These are phyloP conservation scores for Rhyacophila evoluta DNA, from an alignment of 2,888 invertebrate species.

Conservation along the genomic window DNA sequence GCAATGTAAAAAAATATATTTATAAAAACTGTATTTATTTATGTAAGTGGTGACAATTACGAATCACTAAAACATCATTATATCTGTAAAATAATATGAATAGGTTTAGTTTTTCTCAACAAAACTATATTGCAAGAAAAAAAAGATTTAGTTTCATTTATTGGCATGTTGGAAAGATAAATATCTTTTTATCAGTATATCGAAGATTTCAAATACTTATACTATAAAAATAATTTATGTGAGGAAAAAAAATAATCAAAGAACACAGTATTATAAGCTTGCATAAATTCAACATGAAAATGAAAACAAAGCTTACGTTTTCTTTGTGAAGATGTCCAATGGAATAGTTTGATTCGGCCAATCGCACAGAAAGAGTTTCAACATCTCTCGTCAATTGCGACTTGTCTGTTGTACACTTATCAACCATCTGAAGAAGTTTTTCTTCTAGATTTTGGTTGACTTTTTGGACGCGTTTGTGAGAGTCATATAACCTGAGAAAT, in stretches of 20 bases:
- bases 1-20: too few species aligned
- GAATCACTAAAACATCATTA: too few species aligned
- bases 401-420: conserved; percentile 92
- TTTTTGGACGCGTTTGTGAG: conserved; percentile 93
- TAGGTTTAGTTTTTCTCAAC: too few species aligned
- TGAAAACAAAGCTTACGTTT: conserved; percentile 74
- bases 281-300: neutral
- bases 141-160: too few species aligned
- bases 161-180: too few species aligned
- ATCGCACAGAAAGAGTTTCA: conserved; percentile 83
- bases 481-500: conserved; percentile 83
- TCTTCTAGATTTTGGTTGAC: conserved; percentile 96
- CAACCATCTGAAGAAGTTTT: conserved; percentile 91
- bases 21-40: too few species aligned
- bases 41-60: too few species aligned
- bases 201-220: neutral
- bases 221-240: neutral
- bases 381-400: conserved; percentile 88
- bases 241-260: neutral
- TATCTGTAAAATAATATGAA: too few species aligned
- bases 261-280: neutral
- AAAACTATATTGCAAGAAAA: too few species aligned
- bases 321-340: conserved; percentile 86
- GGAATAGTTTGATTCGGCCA: conserved; percentile 87
- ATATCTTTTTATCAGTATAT: neutral